Percentiles rank a stretch among this genome's conserved stretches.
phyloP scores from a whole-genome alignment of 2,113 vertebrate species.

The Pachycephala philippinensis region DNA sequence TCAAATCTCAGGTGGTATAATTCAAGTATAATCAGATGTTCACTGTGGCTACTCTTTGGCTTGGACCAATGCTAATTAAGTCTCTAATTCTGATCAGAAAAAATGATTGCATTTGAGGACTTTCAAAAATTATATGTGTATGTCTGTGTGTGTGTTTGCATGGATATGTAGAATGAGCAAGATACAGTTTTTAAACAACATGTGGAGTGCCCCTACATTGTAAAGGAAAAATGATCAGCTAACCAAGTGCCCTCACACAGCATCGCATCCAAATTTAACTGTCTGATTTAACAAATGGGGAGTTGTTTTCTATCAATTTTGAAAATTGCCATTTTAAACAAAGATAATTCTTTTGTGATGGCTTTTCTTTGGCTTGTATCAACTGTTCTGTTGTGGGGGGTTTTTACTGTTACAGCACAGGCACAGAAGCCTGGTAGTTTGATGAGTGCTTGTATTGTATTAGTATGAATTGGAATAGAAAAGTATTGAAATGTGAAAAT shows the following conservation, averaged over 20 bases:
- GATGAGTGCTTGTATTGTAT: background rate
- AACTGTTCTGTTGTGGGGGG: background rate
- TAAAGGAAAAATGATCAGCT: background rate
- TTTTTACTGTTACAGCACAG: background rate
- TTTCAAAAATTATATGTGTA: background rate
- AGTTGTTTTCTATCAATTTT: background rate
- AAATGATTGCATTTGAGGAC: background rate
- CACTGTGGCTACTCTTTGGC: background rate
- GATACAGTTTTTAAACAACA: background rate
- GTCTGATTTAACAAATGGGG: background rate
- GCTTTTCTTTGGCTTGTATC: background rate
- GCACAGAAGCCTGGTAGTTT: background rate
- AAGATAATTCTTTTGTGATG: background rate
- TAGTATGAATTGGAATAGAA: background rate
- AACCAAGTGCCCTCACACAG: background rate
- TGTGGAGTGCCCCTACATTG: background rate
- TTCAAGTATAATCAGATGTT: background rate
- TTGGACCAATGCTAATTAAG: background rate
- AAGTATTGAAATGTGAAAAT: background rate
- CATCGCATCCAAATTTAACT: background rate
- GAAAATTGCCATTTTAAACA: background rate
- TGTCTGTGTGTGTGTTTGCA: background rate
- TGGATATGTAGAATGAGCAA: background rate
- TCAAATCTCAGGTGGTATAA: background rate
- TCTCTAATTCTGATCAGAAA: background rate